Evolutionary conservation across 2,797 vertebrate species (phyloP), one percentile per base, ranked within the genome.

Genomic region (Pagetopsis macropterus): DNA sequence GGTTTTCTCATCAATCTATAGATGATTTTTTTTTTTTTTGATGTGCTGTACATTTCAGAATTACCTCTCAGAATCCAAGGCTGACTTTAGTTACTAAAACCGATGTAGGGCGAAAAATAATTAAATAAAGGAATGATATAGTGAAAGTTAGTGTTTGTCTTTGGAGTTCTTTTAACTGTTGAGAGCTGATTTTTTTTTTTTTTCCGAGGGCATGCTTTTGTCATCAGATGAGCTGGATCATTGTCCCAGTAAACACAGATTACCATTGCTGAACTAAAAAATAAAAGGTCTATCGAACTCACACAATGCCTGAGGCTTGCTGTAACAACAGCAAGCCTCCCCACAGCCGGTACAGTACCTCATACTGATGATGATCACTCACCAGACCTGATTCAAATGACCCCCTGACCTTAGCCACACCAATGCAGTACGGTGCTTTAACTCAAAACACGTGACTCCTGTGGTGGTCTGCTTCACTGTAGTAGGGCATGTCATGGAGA

Each of bases 21-120:
- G 8, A 33, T 33, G 61, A 17, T 41, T 54, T 67, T 41, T 17
- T 50, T 81, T 79, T 33, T 57, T 83, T 72, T 72, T 84, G 31
- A 84, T 87, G 82, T 91, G 91, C 89, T 93, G 92, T 92, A 87
- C 43, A 82, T 90, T 88, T 91, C 78, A 88, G 68, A 90, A 87
- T 91, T 85, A 92, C 92, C 93, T 93, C 92, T 89, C 88, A 81
- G 85, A 93, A 91, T 87, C 88, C 81, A 90, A 87, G 84, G 90
- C 92, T 93, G 89, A 91, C 78, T 79, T 90, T 90, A 92, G 81
- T 87, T 81, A 84, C 88, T 90, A 87, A 90, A 92, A 88, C 54
- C 50, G 2, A 84, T 78, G 67, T 89, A 87, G 88, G 84, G 75
- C 46, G 81, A 87, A 88, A 57, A 87, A 57, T 5, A 73, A 72